Evolutionary conservation across 2,113 vertebrate species (phyloP).

Genomic region (Tricholaema leucomelas): DNA sequence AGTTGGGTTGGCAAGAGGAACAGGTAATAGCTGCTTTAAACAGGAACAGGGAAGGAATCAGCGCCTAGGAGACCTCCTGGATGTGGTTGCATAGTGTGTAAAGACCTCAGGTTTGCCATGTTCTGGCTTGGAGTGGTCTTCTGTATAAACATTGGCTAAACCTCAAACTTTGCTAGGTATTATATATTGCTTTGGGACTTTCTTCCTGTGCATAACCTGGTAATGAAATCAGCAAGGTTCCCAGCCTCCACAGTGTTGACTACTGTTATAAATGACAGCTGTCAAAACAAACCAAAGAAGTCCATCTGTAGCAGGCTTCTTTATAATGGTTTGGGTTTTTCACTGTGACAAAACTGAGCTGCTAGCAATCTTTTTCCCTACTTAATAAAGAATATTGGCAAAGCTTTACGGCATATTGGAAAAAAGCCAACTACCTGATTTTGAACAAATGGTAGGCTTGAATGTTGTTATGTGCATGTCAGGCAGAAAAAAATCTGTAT

Average conservation of each 20-base stretch:
- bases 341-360: not conserved
- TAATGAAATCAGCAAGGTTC: not conserved
- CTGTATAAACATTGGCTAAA: not conserved
- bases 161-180: not conserved
- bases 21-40: rapidly evolving
- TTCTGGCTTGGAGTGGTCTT: not conserved
- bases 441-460: not conserved
- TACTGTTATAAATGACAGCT: not conserved
- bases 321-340: not conserved
- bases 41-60: not conserved
- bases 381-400: not conserved
- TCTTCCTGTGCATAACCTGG: not conserved
- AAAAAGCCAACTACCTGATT: not conserved
- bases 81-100: not conserved
- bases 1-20: not conserved
- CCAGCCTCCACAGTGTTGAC: not conserved
- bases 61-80: not conserved
- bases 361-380: not conserved
- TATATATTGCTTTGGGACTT: not conserved
- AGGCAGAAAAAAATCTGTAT: not conserved
- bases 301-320: not conserved
- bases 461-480: not conserved
- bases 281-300: not conserved
- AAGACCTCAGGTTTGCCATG: not conserved
- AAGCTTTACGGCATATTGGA: not conserved